phyloP scores from a whole-genome alignment of 2,113 vertebrate genomes.

The Mola mola region DNA sequence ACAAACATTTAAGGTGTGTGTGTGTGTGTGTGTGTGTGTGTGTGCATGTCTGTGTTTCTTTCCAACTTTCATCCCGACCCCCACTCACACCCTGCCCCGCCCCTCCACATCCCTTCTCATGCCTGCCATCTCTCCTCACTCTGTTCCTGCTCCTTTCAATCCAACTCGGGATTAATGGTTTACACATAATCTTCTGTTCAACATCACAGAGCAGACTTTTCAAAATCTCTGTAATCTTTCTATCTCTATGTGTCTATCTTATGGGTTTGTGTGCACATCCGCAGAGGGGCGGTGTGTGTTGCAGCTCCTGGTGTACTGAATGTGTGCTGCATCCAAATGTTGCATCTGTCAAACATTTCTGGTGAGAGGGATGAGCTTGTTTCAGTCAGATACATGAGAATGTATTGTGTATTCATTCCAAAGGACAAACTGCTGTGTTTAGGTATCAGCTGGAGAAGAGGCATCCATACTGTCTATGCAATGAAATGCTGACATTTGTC shows the following conservation, averaged over 20 bases:
- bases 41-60: constrained; percentile 33
- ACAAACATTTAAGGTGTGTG: constrained; percentile 28
- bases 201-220: constrained; percentile 79
- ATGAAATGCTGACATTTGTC: background rate
- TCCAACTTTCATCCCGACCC: constrained; percentile 49
- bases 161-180: constrained; percentile 81
- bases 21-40: constrained; percentile 1
- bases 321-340: background rate
- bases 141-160: constrained; percentile 66
- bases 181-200: constrained; percentile 80
- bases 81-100: constrained; percentile 4
- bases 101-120: constrained; percentile 29
- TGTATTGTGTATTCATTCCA: background rate
- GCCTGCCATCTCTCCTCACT: constrained; percentile 64
- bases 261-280: constrained; percentile 53
- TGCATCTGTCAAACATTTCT: background rate
- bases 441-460: constrained; percentile 5
- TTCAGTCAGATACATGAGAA: constrained; percentile 1
- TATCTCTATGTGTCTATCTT: constrained; percentile 42
- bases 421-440: constrained; percentile 2
- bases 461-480: constrained; percentile 4
- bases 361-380: constrained; percentile 1
- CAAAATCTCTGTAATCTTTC: constrained; percentile 78
- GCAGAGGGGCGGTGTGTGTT: too few relatives aligned
- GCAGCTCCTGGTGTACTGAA: constrained; percentile 5